Evolutionary conservation across 1,140 invertebrate genomes (phyloP), one percentile per base, ranked within the genome.

Genomic region (Drosophila lini): DNA sequence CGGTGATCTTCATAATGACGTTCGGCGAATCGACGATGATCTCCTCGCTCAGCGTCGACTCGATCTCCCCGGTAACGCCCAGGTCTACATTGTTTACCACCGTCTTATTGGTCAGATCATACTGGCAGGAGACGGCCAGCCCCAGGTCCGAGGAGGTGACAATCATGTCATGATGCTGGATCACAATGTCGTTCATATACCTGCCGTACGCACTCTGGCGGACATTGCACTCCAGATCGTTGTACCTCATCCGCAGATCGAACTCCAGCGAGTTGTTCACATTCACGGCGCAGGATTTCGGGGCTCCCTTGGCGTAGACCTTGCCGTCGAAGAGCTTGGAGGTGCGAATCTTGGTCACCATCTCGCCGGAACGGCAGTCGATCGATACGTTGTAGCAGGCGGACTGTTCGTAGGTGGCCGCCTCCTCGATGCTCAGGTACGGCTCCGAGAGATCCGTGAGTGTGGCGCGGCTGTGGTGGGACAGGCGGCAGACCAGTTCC

Each of bases 331-430:
- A 98, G 7, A 98, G 94, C 91, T 97, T 98, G 71, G 96, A 97
- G 8, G 97, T 98, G 91, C 97, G 96, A 90, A 98, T 98, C 38
- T 95, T 95, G 41, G 97, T 97, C 42, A 98, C 95, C 97, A 98
- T 98, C 92, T 98, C 97, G 42, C 96, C 96, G 10, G 97, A 96
- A 50, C 96, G 94, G 89, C 97, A 98, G 91, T 98, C 97, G 82
- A 98, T 97, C 76, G 96, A 97, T 28, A 98, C 97, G 92, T 98
- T 98, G 94, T 98, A 98, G 92, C 98, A 98, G 5, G 97, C 97
- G 78, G 97, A 96, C 73, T 98, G 93, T 92, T 98, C 97, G 93
- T 98, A 98, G 10, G 97, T 98, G 16, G 97, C 95, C 40, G 96
- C 96, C 93, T 97, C 97, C 6, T 96, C 95, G 13, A 98, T 96